These are phyloP conservation scores for Cantharis rustica DNA, from an alignment of 2,888 invertebrate species.

Conservation along the genomic window DNA sequence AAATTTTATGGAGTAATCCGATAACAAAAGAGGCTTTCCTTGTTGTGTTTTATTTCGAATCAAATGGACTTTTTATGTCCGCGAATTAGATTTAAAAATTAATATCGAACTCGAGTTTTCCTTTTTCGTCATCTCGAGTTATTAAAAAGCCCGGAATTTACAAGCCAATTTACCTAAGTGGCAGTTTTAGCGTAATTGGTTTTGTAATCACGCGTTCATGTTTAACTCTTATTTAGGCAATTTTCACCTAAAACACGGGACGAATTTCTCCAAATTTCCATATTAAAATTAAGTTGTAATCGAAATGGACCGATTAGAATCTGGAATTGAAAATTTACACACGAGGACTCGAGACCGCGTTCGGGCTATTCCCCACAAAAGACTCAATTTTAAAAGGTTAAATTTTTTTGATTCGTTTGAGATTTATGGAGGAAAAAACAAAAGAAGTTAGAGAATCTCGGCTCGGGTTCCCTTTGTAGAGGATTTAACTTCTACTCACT, in stretches of 20 bases:
- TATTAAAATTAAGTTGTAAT: neutral
- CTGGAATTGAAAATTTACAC: neutral
- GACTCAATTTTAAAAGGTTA: neutral
- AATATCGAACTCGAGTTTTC: neutral
- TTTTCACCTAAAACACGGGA: neutral
- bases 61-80: neutral
- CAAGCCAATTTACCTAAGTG: neutral
- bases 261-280: neutral
- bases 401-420: neutral
- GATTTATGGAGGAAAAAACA: neutral
- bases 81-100: neutral
- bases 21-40: neutral
- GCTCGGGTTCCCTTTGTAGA: constrained; percentile 1
- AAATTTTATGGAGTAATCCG: neutral
- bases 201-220: neutral
- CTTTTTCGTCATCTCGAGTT: neutral
- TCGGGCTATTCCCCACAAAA: neutral
- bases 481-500: constrained; percentile 21
- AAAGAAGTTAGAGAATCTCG: constrained; percentile 12
- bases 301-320: neutral
- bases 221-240: neutral
- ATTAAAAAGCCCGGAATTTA: neutral
- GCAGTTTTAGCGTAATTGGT: neutral
- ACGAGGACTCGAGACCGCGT: neutral
- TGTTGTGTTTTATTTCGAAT: neutral